Evolutionary conservation across 1,140 invertebrate genomes (phyloP).

Genomic region (Nylanderia fulva): DNA sequence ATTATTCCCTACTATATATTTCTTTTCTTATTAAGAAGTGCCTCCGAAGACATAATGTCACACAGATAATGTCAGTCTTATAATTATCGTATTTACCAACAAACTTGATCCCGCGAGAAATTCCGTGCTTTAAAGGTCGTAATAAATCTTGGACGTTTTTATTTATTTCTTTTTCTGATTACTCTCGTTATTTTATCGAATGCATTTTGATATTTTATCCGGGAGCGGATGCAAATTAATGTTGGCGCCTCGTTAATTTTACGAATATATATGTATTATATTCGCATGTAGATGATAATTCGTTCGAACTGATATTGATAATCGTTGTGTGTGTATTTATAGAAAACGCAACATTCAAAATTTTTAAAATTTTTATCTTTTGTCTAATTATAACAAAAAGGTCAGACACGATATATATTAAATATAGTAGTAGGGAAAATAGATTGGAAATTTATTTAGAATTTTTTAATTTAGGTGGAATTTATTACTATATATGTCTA

Average conservation of each 20-base stretch:
- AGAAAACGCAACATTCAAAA: not conserved
- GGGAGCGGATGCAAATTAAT: slow-evolving; percentile 62
- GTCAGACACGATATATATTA: not conserved
- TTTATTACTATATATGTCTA: not conserved
- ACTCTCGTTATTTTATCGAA: slow-evolving; percentile 26
- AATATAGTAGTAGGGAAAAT: not conserved
- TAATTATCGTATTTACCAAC: slow-evolving; percentile 46
- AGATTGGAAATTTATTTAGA: too few relatives aligned
- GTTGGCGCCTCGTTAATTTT: slow-evolving; percentile 63
- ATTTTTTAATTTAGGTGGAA: not conserved
- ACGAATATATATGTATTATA: slow-evolving; percentile 44
- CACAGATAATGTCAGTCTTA: slow-evolving; percentile 65
- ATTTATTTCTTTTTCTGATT: not conserved
- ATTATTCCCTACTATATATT: not conserved
- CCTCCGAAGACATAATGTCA: slow-evolving; percentile 57
- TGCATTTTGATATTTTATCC: slow-evolving; percentile 35
- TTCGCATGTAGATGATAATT: slow-evolving; percentile 49
- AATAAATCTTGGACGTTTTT: not conserved
- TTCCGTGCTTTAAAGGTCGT: slow-evolving; percentile 37
- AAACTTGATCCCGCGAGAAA: slow-evolving; percentile 32
- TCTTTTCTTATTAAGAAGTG: slow-evolving; percentile 31
- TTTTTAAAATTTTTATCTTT: slow-evolving; percentile 36
- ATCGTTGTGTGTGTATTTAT: not conserved
- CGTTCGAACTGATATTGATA: slow-evolving; percentile 23
- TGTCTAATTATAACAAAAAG: slow-evolving; percentile 1